Base-by-base conservation (phyloP, 2,113 vertebrate species). In the Colossoma macropomum region DNA sequence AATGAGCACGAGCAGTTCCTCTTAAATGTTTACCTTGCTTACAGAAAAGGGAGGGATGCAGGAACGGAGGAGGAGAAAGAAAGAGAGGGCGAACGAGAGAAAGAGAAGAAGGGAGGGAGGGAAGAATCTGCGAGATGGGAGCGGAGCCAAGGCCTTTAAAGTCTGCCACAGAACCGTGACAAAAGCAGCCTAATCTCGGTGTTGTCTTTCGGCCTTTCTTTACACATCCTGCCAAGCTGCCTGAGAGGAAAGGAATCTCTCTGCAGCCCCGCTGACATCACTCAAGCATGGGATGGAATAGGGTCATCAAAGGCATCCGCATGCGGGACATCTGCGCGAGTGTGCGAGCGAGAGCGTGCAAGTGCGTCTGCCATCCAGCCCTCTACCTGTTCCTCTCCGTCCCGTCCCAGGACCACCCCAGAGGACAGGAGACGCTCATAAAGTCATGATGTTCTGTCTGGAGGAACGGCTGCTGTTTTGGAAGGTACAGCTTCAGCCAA, bases 101-200 rank as follows among this genome's bases (percentile, higher is more conserved):
- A 52, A 30, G 15, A 68, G 15, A 52, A 52, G 54, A 41, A 70
- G 34, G 17, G 27, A 27, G 16, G 68, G 10, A 23, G 23, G 90
- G 89, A 92, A 93, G 95, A 93, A 94, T 94, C 94, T 95, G 94
- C 86, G 88, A 5, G 17, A 90, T 91, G 94, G 95, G 95, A 94
- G 86, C 77, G 63, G 82, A 92, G 95, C 96, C 95, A 95, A 91
- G 85, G 90, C 88, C 94, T 96, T 94, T 94, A 93, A 95, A 91
- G 94, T 94, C 93, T 92, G 92, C 93, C 91, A 91, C 90, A 92
- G 92, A 95, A 93, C 93, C 94, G 91, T 95, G 96, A 96, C 93
- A 96, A 96, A 95, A 96, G 93, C 93, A 91, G 90, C 91, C 91
- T 95, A 95, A 95, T 94, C 94, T 95, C 85, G 80, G 90, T 94